A percentile compares a stretch with the other conserved stretches of the same genome.
Conservation (phyloP, 35 echinoderm and acorn worm species). For the Chiridota heheva region DNA sequence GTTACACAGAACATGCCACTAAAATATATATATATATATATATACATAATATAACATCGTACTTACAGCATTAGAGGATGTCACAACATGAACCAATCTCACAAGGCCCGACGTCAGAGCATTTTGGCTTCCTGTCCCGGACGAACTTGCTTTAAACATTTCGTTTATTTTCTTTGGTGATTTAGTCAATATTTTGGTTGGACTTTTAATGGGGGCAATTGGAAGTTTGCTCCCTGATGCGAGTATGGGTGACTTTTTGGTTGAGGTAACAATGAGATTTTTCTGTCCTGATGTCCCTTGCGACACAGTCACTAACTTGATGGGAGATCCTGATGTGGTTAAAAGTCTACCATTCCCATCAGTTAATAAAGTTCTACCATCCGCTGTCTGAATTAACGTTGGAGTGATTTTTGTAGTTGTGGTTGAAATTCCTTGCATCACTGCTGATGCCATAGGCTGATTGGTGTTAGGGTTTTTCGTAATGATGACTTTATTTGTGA, state of each 20-base stretch:
- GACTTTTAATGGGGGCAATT: conserved; percentile 60
- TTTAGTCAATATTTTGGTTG: conserved; percentile 31
- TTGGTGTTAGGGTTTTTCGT: conserved; percentile 67
- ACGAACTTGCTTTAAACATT: too few species aligned
- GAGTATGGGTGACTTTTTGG: conserved; percentile 41
- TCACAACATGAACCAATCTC: too few species aligned
- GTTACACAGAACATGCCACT: too few species aligned
- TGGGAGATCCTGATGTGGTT: conserved; percentile 68
- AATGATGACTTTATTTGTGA: conserved; percentile 86
- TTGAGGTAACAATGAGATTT: conserved; percentile 53
- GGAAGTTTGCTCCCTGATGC: conserved; percentile 52
- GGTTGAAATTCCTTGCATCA: conserved; percentile 27
- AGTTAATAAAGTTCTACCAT: conserved; percentile 60
- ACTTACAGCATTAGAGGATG: too few species aligned
- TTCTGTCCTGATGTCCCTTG: conserved; percentile 57
- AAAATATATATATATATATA: too few species aligned
- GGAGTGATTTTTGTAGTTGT: conserved; percentile 35
- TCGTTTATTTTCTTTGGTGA: conserved; percentile 91
- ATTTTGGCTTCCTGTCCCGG: too few species aligned
- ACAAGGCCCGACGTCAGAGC: too few species aligned
- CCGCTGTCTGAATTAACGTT: conserved; percentile 47
- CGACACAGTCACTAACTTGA: conserved; percentile 86
- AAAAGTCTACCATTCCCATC: conserved; percentile 46
- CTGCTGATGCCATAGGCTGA: conserved; percentile 43
- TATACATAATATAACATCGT: too few species aligned